A percentile compares a stretch with the other conserved stretches of the same genome.
phyloP scores from a whole-genome alignment of 2,113 vertebrate species.

The Haliaeetus leucogaster region DNA sequence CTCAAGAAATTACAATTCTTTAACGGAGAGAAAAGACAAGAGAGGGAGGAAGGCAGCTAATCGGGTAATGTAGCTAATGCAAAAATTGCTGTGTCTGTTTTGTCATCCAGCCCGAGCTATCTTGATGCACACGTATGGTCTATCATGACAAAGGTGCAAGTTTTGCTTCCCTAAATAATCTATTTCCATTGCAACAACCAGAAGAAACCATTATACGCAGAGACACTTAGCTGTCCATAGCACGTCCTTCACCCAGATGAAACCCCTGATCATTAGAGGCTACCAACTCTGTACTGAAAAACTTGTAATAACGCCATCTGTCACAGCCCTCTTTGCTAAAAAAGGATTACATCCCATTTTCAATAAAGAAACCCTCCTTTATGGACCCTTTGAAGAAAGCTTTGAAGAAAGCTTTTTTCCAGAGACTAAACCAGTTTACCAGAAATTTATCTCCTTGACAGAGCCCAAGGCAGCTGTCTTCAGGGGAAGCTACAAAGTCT shows the following conservation, averaged over 20 bases:
- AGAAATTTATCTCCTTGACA: neutral
- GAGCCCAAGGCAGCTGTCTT: neutral
- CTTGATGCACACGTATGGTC: neutral
- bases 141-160: accelerated
- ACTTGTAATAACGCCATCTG: neutral
- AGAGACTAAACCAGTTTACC: neutral
- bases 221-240: neutral
- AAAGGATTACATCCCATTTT: neutral
- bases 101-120: neutral
- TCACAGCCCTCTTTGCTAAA: neutral
- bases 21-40: neutral
- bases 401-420: neutral
- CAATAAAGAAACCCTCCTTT: neutral
- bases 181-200: neutral
- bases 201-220: neutral
- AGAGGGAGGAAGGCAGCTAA: neutral
- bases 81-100: neutral
- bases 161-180: neutral
- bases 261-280: neutral
- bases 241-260: neutral
- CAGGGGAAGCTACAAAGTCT: neutral
- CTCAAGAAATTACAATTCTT: neutral
- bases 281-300: neutral
- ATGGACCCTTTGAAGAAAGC: neutral
- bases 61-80: neutral